Evolutionary conservation across 2,113 vertebrate genomes (phyloP).

Genomic region (Anser cygnoides): DNA sequence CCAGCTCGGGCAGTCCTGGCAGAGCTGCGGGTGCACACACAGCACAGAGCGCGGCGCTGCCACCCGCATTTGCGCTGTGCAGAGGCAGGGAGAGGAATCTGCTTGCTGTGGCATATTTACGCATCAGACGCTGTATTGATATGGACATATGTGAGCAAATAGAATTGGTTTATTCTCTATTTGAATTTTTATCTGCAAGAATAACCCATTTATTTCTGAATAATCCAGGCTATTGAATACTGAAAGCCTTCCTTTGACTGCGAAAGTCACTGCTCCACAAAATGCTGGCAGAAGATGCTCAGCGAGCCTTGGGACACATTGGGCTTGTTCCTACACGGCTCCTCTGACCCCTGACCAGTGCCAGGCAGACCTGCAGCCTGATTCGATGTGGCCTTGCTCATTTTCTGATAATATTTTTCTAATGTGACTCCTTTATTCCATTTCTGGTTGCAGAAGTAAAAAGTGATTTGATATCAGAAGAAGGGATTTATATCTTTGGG

Average conservation of each 20-base stretch:
- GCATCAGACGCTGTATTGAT: neutral
- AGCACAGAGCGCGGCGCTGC: neutral
- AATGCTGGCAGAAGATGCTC: neutral
- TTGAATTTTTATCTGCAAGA: slow-evolving; percentile 50
- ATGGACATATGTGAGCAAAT: neutral
- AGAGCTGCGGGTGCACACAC: neutral
- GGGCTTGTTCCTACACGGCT: neutral
- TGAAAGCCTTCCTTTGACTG: neutral
- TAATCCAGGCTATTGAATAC: slow-evolving; percentile 22
- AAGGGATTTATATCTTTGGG: slow-evolving; percentile 28
- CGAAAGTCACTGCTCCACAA: neutral
- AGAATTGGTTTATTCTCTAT: slow-evolving; percentile 17
- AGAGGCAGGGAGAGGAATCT: neutral
- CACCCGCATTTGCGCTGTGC: accelerated
- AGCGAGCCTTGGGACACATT: neutral
- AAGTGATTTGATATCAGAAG: neutral
- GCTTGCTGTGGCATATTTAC: slow-evolving; percentile 13
- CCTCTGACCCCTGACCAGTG: neutral
- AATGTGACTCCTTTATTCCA: neutral
- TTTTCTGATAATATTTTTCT: neutral
- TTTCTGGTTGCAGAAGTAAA: neutral
- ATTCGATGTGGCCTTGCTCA: neutral
- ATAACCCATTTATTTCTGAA: slow-evolving; percentile 49
- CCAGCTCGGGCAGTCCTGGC: neutral
- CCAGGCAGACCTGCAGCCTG: neutral